Evolutionary conservation across 2,888 invertebrate species (phyloP), one percentile per base, ranked within the genome.

Genomic region (Hypomecis atomaria): DNA sequence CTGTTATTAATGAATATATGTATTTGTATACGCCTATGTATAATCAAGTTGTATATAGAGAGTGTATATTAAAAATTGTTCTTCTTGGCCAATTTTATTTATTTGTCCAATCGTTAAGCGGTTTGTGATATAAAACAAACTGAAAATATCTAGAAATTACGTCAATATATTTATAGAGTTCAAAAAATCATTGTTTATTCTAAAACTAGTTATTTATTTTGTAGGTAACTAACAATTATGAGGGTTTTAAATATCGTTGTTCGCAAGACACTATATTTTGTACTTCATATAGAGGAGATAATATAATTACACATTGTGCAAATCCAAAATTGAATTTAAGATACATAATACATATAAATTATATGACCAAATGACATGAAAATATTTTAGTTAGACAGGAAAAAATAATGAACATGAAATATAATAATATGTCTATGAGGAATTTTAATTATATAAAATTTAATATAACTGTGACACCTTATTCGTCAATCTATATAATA

Each of bases 211-310:
- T 49, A 55, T 47, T 54, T 53, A 57, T 53, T 47, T 47, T 49
- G 37, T 61, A 57, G 45, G 42, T 64, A 64, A 66, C 64, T 57
- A 62, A 60, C 60, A 61, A 42, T 66, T 60, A 65, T 5, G 53
- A 57, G 68, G 70, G 71, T 59, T 68, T 50, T 54, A 54, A 61
- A 71, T 62, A 62, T 81, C 82, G 81, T 80, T 79, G 79, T 82
- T 78, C 74, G 71, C 77, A 86, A 86, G 86, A 86, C 86, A 86
- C 86, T 45, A 71, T 72, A 71, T 70, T 84, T 86, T 86, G 86
- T 86, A 86, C 86, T 86, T 73, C 67, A 50, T 67, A 62, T 59
- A 65, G 63, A 63, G 48, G 37, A 52, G 48, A 55, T 49, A 38
- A 8, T 47, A 42, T 11, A 54, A 47, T 33, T 40, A 37, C 11